Evolutionary conservation across 2,888 invertebrate species (phyloP).

Genomic region (Onthophagus sagittarius): DNA sequence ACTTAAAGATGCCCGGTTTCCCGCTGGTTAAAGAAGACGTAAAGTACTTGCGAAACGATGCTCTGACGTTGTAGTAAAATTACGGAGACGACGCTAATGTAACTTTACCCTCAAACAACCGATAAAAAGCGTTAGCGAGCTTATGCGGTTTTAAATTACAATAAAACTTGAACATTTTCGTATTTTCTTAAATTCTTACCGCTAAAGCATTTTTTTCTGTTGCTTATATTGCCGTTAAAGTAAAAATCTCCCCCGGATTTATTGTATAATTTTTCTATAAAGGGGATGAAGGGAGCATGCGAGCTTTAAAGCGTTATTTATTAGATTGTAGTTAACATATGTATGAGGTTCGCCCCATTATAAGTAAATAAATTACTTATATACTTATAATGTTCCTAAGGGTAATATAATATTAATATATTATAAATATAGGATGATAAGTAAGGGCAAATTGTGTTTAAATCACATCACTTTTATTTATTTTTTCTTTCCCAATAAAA

Average conservation of each 20-base stretch:
- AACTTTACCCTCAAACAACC: constrained; percentile 42
- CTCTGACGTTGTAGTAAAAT: constrained; percentile 11
- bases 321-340: neutral
- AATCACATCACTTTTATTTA: too few species aligned
- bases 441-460: too few species aligned
- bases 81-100: constrained; percentile 34
- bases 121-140: constrained; percentile 35
- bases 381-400: neutral
- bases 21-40: constrained; percentile 3
- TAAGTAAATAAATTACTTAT: neutral
- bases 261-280: neutral
- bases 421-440: neutral
- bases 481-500: too few species aligned
- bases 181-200: neutral
- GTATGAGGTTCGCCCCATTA: neutral
- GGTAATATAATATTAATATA: neutral
- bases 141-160: neutral
- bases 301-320: neutral
- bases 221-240: neutral
- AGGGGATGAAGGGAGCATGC: neutral
- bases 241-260: neutral
- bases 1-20: neutral
- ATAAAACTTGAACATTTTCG: neutral
- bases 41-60: constrained; percentile 7
- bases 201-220: neutral